Evolutionary conservation across 92 coral and sea anemone species (phyloP).

Genomic region (Phenganax stokvisi): DNA sequence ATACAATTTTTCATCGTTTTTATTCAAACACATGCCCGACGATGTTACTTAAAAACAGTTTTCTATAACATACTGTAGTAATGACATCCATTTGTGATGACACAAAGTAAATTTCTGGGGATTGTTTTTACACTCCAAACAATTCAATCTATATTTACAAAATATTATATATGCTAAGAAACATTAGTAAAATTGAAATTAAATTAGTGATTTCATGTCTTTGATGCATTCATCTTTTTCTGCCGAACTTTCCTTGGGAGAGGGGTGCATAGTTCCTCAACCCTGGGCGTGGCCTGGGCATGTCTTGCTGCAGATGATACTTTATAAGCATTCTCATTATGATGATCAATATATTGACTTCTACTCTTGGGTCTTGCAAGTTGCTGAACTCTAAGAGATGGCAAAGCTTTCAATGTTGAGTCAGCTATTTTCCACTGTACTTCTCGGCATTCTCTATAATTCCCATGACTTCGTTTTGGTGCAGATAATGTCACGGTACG

Average conservation of each 20-base stretch:
- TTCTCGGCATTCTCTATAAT: slow-evolving; percentile 75
- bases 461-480: slow-evolving; percentile 68
- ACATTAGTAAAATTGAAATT: neutral
- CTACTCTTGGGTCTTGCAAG: slow-evolving; percentile 91
- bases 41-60: too few species aligned
- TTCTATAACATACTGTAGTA: too few species aligned
- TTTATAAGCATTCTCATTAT: slow-evolving; percentile 79
- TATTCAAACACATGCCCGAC: too few species aligned
- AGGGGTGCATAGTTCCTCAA: slow-evolving; percentile 78
- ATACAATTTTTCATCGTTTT: too few species aligned
- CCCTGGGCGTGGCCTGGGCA: slow-evolving; percentile 90
- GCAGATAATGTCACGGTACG: slow-evolving; percentile 57
- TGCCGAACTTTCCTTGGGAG: slow-evolving; percentile 81
- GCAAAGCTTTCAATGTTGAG: slow-evolving; percentile 75
- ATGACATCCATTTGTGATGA: too few species aligned
- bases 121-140: too few species aligned
- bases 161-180: neutral
- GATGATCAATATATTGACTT: slow-evolving; percentile 79
- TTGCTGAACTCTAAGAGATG: slow-evolving; percentile 86
- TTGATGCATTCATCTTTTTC: slow-evolving; percentile 48
- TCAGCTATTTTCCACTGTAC: slow-evolving; percentile 77
- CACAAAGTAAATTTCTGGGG: too few species aligned
- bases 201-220: neutral
- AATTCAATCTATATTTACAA: too few species aligned
- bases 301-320: slow-evolving; percentile 83